Conservation (phyloP, 2,888 invertebrate genomes). For the Zhuqinia jingwanae region DNA sequence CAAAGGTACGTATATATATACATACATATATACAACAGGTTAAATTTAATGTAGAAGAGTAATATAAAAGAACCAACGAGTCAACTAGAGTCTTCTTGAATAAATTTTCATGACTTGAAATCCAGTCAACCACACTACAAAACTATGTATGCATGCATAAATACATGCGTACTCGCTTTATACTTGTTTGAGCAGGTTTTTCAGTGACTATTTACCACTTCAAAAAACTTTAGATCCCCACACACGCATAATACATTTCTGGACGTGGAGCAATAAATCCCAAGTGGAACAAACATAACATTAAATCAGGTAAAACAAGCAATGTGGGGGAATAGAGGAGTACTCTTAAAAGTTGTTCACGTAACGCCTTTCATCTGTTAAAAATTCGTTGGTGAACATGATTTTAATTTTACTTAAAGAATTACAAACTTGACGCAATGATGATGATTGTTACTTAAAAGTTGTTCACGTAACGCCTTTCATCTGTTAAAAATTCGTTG, state of each 20-base stretch:
- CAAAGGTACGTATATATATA: neutral
- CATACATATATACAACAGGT: too few relatives aligned
- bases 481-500: conserved; percentile 25
- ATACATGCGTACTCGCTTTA: neutral
- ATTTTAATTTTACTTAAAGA: conserved; percentile 46
- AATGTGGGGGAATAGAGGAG: conserved; percentile 8
- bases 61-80: conserved; percentile 2
- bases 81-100: too few relatives aligned
- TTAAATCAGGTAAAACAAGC: conserved; percentile 58
- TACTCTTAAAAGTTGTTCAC: conserved; percentile 44
- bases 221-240: conserved; percentile 6
- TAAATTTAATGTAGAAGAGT: neutral
- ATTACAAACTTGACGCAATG: neutral
- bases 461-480: conserved; percentile 58
- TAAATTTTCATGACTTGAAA: conserved; percentile 56
- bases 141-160: too few relatives aligned
- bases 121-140: neutral
- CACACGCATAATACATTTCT: neutral
- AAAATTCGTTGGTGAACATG: conserved; percentile 42
- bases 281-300: conserved; percentile 60
- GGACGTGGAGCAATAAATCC: conserved; percentile 54
- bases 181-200: conserved; percentile 50
- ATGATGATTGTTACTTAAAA: conserved; percentile 16
- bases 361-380: conserved; percentile 55
- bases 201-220: conserved; percentile 40